Evolutionary conservation across 2,113 vertebrate species (phyloP).

Genomic region (Sylvia atricapilla): DNA sequence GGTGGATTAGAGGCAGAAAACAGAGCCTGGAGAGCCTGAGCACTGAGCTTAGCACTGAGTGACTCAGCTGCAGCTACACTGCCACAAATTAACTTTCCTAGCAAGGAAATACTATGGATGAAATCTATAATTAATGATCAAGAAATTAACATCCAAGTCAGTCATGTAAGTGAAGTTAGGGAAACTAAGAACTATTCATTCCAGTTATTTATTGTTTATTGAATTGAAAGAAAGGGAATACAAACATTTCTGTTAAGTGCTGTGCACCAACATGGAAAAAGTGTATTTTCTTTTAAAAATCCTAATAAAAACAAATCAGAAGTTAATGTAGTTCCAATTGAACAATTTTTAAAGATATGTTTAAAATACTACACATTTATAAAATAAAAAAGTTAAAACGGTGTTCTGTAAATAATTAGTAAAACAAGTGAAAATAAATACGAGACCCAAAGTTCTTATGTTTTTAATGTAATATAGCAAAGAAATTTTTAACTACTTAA

Average conservation of each 20-base stretch:
- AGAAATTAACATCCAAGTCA: constrained; percentile 20
- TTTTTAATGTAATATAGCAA: constrained; percentile 97
- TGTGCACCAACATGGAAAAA: constrained; percentile 77
- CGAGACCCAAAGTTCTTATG: constrained; percentile 91
- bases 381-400: constrained; percentile 78
- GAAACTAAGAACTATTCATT: constrained; percentile 65
- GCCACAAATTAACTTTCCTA: background rate
- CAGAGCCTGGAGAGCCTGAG: background rate
- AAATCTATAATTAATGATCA: background rate
- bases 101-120: accelerated
- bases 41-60: background rate
- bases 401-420: constrained; percentile 81
- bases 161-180: constrained; percentile 42
- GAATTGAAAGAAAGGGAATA: constrained; percentile 80
- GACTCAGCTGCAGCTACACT: background rate
- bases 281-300: constrained; percentile 62
- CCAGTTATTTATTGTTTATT: constrained; percentile 83
- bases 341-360: constrained; percentile 71
- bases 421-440: constrained; percentile 84
- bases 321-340: constrained; percentile 71
- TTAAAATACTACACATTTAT: constrained; percentile 81
- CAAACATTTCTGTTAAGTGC: constrained; percentile 80
- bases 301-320: constrained; percentile 75
- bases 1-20: background rate
- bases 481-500: constrained; percentile 83